Percentiles rank a stretch among this genome's conserved stretches.
These are phyloP conservation scores for Nebria ingens DNA, from an alignment of 1,140 invertebrate species.

Conservation along the genomic window DNA sequence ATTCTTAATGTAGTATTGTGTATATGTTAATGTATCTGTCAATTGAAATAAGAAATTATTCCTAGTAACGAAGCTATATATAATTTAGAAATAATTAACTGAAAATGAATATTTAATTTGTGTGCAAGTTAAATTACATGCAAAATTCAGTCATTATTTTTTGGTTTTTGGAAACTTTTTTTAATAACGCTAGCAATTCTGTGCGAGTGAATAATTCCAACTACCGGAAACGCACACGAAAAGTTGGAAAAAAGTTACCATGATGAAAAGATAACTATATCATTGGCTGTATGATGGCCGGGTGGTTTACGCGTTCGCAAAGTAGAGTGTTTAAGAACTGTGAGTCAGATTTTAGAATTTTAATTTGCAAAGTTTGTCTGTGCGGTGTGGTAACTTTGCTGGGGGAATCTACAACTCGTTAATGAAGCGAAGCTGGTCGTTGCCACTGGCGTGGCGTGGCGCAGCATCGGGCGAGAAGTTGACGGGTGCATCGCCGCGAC, in stretches of 20 bases:
- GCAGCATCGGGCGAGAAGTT: background rate
- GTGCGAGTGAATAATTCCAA: conserved; percentile 1
- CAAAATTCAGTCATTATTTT: no score
- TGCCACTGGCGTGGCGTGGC: background rate
- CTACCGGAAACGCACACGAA: background rate
- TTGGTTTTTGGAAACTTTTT: no score
- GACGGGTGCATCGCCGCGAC: no score
- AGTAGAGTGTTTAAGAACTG: background rate
- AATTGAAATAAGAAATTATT: no score
- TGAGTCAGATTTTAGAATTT: conserved; percentile 1
- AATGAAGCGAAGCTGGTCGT: conserved; percentile 2
- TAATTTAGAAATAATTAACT: no score
- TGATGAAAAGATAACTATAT: conserved; percentile 9
- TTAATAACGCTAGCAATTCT: background rate
- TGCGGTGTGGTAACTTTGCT: background rate
- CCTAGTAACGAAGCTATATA: no score
- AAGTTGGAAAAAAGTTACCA: conserved; percentile 3
- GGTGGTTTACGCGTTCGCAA: background rate
- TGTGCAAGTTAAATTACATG: no score
- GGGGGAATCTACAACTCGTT: background rate
- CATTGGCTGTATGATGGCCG: background rate
- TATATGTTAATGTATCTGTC: no score
- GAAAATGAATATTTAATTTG: no score
- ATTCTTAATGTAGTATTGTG: no score
- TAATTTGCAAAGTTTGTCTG: background rate